These are phyloP conservation scores for Leuctra nigra DNA, from an alignment of 2,888 invertebrate genomes.

Conservation along the genomic window DNA sequence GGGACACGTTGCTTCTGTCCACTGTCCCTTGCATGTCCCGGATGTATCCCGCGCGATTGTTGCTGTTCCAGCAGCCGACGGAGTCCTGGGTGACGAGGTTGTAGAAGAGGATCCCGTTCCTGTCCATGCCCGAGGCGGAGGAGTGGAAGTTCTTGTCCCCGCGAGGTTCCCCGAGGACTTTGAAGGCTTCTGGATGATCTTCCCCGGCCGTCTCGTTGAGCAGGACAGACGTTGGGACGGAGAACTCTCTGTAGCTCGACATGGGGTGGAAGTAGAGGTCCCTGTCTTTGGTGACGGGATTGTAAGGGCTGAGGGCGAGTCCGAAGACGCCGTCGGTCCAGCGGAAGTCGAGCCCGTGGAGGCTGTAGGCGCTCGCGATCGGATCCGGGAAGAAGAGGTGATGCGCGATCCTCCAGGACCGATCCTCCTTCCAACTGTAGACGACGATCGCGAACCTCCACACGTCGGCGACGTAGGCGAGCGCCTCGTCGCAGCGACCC, in stretches of 20 bases:
- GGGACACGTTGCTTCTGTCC: slow-evolving; percentile 52
- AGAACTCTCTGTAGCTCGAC: slow-evolving; percentile 74
- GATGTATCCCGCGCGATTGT: slow-evolving; percentile 33
- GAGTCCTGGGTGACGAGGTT: slow-evolving; percentile 66
- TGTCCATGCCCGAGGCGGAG: slow-evolving; percentile 65
- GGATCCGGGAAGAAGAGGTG: slow-evolving; percentile 67
- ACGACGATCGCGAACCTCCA: slow-evolving; percentile 64
- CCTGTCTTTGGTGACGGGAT: slow-evolving; percentile 44
- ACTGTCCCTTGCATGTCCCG: slow-evolving; percentile 46
- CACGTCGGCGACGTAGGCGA: slow-evolving; percentile 64
- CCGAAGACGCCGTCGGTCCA: slow-evolving; percentile 72
- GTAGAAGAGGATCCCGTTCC: slow-evolving; percentile 66
- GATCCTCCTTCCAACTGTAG: slow-evolving; percentile 64
- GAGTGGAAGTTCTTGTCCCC: slow-evolving; percentile 45
- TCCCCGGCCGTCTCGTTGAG: slow-evolving; percentile 47
- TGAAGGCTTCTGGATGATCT: slow-evolving; percentile 38
- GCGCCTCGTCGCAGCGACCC: slow-evolving; percentile 59
- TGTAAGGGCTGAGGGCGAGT: slow-evolving; percentile 66
- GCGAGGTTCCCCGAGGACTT: slow-evolving; percentile 32
- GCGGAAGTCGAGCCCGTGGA: slow-evolving; percentile 69
- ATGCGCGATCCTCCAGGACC: slow-evolving; percentile 68
- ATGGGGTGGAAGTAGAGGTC: slow-evolving; percentile 72
- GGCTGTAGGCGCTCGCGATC: slow-evolving; percentile 62
- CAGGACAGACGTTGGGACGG: slow-evolving; percentile 59
- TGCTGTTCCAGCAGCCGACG: slow-evolving; percentile 67